Percentiles rank a stretch among this genome's conserved stretches.
phyloP scores from a whole-genome alignment of 2,888 invertebrate genomes.

The Metacarcinus magister region DNA sequence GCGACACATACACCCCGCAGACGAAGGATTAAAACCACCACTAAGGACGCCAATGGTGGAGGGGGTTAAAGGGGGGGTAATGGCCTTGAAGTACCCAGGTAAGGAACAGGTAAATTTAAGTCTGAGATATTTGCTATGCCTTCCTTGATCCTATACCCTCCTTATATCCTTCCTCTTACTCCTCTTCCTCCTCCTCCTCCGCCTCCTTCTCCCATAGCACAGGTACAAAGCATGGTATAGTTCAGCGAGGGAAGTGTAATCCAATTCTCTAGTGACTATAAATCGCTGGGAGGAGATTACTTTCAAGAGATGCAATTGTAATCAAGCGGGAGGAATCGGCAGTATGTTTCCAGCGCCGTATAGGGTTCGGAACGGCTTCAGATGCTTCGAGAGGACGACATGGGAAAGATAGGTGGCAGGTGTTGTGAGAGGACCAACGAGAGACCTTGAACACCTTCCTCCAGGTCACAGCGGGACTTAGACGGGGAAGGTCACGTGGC shows the following conservation, averaged over 20 bases:
- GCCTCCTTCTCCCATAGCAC: not conserved
- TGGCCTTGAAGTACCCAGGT: not conserved
- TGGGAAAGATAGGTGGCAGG: not conserved
- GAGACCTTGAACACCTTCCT: not conserved
- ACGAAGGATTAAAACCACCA: not conserved
- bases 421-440: not conserved
- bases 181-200: not conserved
- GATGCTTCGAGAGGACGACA: constrained; percentile 6
- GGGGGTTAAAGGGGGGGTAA: not conserved
- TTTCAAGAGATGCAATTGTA: constrained; percentile 66
- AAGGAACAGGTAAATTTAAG: not conserved
- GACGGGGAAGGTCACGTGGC: not conserved
- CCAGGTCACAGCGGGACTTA: constrained; percentile 33
- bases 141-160: not conserved
- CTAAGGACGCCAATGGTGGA: not conserved
- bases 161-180: not conserved
- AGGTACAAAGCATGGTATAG: not conserved
- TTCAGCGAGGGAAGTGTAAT: constrained; percentile 60
- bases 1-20: not conserved
- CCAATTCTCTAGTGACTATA: constrained; percentile 59
- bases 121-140: constrained; percentile 44
- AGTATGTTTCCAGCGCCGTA: constrained; percentile 18
- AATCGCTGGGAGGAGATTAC: constrained; percentile 55
- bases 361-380: not conserved
- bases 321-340: constrained; percentile 22